These are phyloP conservation scores for Plectropomus leopardus DNA, from an alignment of 2,113 vertebrate species.

Conservation along the genomic window DNA sequence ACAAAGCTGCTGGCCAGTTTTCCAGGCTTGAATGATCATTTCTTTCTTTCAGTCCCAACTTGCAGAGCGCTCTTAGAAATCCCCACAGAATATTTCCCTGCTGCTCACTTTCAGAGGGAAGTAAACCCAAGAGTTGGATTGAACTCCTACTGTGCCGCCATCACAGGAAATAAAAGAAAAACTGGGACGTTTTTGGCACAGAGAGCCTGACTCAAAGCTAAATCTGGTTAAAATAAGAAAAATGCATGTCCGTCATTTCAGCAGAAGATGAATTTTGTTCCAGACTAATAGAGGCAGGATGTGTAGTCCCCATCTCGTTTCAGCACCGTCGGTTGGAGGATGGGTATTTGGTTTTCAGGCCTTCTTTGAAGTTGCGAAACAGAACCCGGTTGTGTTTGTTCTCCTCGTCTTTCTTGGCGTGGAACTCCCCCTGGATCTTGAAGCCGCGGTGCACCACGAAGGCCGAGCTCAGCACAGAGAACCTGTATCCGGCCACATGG, in stretches of 20 bases:
- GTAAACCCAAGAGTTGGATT: slow-evolving; percentile 18
- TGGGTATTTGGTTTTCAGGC: slow-evolving; percentile 91
- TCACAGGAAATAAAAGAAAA: background rate
- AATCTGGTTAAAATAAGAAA: slow-evolving; percentile 34
- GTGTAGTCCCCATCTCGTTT: slow-evolving; percentile 35
- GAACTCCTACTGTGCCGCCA: slow-evolving; percentile 20
- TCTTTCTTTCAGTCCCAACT: slow-evolving; percentile 18
- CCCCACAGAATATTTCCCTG: slow-evolving; percentile 12
- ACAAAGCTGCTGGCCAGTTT: background rate
- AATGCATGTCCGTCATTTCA: background rate
- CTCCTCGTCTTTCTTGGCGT: slow-evolving; percentile 91
- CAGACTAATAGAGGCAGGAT: background rate
- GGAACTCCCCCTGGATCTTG: slow-evolving; percentile 92
- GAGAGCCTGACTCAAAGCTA: slow-evolving; percentile 3
- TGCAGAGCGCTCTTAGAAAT: slow-evolving; percentile 25
- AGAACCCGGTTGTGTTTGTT: slow-evolving; percentile 91
- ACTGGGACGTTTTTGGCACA: background rate
- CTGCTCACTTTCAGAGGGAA: slow-evolving; percentile 33
- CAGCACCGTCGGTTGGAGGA: slow-evolving; percentile 88
- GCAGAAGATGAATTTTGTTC: background rate
- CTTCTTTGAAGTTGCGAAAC: slow-evolving; percentile 93
- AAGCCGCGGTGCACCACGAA: slow-evolving; percentile 93
- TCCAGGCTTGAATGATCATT: background rate
- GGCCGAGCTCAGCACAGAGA: slow-evolving; percentile 90
- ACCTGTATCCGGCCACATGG: slow-evolving; percentile 90